Evolutionary conservation across 2,113 vertebrate species (phyloP).

Genomic region (Columba livia): DNA sequence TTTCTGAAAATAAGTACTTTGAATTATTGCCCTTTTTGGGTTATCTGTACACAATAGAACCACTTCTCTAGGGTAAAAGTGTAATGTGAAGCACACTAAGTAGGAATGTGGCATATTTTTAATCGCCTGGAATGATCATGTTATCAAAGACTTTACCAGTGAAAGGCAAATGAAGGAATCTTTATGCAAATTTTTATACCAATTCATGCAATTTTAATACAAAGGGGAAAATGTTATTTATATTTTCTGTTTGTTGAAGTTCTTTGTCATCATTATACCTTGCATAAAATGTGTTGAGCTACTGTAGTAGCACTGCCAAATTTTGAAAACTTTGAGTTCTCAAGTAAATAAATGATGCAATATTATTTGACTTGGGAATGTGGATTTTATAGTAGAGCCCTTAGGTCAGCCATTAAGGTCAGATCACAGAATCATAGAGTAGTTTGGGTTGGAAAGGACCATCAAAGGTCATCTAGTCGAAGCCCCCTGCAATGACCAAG

Average conservation of each 20-base stretch:
- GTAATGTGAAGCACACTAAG: neutral
- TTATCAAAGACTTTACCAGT: neutral
- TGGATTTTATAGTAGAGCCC: neutral
- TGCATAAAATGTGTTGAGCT: accelerated
- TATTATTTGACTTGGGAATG: neutral
- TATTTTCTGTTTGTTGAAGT: neutral
- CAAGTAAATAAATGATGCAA: neutral
- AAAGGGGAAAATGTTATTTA: neutral
- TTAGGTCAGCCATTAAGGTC: neutral
- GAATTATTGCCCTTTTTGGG: neutral
- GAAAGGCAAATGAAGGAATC: neutral
- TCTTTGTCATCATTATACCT: neutral
- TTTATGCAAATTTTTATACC: neutral
- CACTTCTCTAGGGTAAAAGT: neutral
- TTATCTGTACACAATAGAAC: neutral
- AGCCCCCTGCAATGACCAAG: too few species aligned
- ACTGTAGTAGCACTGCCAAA: neutral
- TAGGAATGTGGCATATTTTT: neutral
- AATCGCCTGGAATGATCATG: neutral
- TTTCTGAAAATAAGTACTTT: constrained; percentile 26
- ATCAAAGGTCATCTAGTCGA: too few species aligned
- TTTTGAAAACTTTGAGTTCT: neutral
- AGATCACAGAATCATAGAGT: too few species aligned
- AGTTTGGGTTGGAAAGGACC: too few species aligned
- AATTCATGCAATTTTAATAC: neutral